These are phyloP conservation scores for Nyctibius grandis DNA, from an alignment of 2,797 vertebrate species.

Conservation along the genomic window DNA sequence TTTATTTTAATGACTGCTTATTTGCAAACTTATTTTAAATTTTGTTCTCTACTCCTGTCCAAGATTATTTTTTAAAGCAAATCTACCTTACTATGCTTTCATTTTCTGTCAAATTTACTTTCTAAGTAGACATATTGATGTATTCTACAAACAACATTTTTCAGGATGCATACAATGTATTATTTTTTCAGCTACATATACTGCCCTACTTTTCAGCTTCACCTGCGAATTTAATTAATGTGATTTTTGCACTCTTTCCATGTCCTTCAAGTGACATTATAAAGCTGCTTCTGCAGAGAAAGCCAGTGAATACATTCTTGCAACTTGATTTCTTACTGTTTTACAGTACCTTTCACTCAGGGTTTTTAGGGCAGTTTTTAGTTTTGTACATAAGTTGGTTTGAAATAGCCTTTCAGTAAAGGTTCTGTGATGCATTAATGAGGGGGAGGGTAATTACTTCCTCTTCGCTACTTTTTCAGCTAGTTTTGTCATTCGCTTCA, in stretches of 20 bases:
- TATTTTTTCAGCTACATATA: background rate
- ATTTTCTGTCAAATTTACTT: background rate
- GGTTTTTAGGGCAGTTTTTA: background rate
- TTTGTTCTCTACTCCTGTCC: background rate
- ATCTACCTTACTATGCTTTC: background rate
- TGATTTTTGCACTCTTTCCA: background rate
- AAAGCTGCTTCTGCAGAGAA: background rate
- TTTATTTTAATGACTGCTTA: background rate
- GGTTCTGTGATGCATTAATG: background rate
- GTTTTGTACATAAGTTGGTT: background rate
- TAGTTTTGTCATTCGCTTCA: background rate
- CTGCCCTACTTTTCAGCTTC: background rate
- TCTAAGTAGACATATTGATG: background rate
- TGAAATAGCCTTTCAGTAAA: background rate
- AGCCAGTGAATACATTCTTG: background rate
- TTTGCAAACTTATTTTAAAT: background rate
- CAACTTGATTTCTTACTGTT: background rate
- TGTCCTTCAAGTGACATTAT: background rate
- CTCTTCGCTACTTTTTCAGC: background rate
- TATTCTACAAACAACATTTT: background rate
- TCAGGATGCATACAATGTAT: background rate
- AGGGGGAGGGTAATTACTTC: background rate
- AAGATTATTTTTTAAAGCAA: background rate
- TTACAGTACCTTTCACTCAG: background rate
- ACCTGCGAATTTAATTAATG: background rate